Base-by-base conservation (phyloP, 2,888 invertebrate species). In the Volucella inflata region DNA sequence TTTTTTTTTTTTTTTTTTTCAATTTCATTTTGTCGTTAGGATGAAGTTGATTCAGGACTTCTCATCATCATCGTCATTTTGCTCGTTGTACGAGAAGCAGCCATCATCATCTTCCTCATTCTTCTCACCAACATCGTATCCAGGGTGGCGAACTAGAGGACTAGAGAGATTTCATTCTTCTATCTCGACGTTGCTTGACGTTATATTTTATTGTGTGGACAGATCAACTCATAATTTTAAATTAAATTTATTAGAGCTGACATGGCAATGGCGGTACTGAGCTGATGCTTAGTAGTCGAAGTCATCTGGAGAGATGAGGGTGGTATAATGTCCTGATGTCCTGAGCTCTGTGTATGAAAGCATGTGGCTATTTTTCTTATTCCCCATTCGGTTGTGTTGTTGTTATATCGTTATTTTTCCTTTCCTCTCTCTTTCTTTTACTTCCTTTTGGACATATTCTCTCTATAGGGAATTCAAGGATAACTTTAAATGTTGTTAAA, bases 141-240 rank as follows among this genome's bases (percentile, higher is more conserved):
- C 11, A 16, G 42, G 62, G 46, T 10, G 16, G 46, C 30, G 9
- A 21, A 21, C 55, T 44, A 11, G 16, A 36, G 55, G 53, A 38
- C 17, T 30, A 30, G 68, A 42, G 60, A 53, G 44, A 44, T 67
- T 65, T 30, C 2, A 65, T 72, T 48, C 65, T 70, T 75, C 62
- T 50, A 74, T 83, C 46, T 42, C 50, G 36, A 59, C 48, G 59
- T 62, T 62, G 50, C 65, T 68, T 75, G 62, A 16, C 21, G 64
- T 68, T 79, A 65, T 70, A 72, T 75, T 80, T 81, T 80, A 85
- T 85, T 81, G 71, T 85, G 85, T 77, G 81, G 85, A 81, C 81
- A 85, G 85, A 85, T 85, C 85, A 85, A 85, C 76, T 85, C 81
- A 85, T 85, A 85, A 85, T 81, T 85, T 85, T 81, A 85, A 85